Percentiles rank a stretch among this genome's conserved stretches.
Conservation (phyloP, 2,113 vertebrate genomes). For the Apteryx owenii region DNA sequence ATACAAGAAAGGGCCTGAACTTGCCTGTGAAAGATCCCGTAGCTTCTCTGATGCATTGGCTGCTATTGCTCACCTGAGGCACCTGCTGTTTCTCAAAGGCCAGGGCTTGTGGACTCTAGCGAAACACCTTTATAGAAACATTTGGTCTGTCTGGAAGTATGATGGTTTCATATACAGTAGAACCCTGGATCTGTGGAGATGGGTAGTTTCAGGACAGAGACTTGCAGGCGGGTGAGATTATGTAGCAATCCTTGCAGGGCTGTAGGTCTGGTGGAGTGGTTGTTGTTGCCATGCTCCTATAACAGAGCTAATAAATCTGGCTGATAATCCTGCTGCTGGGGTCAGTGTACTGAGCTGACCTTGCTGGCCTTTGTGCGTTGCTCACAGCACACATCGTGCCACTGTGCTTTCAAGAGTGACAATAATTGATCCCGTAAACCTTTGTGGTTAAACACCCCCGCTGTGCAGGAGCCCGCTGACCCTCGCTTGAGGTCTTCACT, state of each 20-base stretch:
- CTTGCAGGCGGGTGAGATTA: too few relatives aligned
- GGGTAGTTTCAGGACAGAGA: background rate
- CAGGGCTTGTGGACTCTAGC: rapidly evolving
- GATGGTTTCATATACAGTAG: too few relatives aligned
- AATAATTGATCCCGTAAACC: too few relatives aligned
- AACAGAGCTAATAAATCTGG: background rate
- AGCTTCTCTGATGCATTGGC: rapidly evolving
- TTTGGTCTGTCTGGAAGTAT: rapidly evolving
- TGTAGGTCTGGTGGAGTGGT: rapidly evolving
- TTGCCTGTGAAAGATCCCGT: background rate
- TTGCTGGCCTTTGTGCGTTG: rapidly evolving
- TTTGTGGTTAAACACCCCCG: too few relatives aligned
- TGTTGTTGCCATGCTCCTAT: background rate
- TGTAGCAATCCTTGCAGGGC: background rate
- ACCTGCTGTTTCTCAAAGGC: rapidly evolving
- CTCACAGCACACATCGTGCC: background rate
- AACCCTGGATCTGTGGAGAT: background rate
- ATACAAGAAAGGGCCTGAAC: background rate
- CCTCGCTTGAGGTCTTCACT: background rate
- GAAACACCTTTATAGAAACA: background rate
- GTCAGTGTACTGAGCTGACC: background rate
- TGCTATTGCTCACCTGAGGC: background rate
- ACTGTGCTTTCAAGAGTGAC: background rate
- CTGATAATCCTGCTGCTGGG: background rate
- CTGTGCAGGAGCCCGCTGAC: background rate